A percentile compares a stretch with the other conserved stretches of the same genome.
phyloP scores from a whole-genome alignment of 1,140 invertebrate genomes.

The Leptopilina boulardi region DNA sequence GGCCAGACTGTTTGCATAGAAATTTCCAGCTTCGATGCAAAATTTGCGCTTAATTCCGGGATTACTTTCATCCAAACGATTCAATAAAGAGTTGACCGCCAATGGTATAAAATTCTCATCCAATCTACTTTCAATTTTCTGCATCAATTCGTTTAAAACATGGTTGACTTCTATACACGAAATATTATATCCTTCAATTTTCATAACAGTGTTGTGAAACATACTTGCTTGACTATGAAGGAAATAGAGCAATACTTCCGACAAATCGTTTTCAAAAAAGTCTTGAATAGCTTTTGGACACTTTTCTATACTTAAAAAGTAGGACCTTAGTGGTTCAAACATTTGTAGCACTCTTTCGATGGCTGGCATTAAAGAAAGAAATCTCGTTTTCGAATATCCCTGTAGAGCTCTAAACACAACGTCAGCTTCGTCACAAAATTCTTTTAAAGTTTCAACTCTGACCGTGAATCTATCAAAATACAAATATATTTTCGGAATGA shows the following conservation, averaged over 20 bases:
- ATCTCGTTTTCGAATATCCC: conserved; percentile 47
- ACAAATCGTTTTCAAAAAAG: conserved; percentile 58
- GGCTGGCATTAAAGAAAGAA: conserved; percentile 52
- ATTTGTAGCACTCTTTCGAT: conserved; percentile 56
- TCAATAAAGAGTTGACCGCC: not conserved
- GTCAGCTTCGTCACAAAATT: conserved; percentile 60
- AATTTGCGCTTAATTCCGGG: not conserved
- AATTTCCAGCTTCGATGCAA: not conserved
- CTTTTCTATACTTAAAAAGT: conserved; percentile 56
- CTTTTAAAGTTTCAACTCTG: conserved; percentile 59
- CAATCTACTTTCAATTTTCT: not conserved
- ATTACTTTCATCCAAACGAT: not conserved
- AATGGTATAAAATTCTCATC: not conserved
- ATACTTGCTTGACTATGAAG: conserved; percentile 38
- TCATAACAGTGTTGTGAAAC: not conserved
- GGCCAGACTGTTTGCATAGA: not conserved
- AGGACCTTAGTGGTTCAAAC: conserved; percentile 55
- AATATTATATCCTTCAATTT: not conserved
- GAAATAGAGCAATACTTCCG: conserved; percentile 44
- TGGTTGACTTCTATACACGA: not conserved
- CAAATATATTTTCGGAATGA: conserved; percentile 62
- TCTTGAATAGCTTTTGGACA: conserved; percentile 51
- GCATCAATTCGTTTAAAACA: no score
- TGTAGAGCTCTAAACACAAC: conserved; percentile 16
- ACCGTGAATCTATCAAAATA: conserved; percentile 65